Evolutionary conservation across 2,888 invertebrate species (phyloP).

Genomic region (Neocrepidodera transversa): DNA sequence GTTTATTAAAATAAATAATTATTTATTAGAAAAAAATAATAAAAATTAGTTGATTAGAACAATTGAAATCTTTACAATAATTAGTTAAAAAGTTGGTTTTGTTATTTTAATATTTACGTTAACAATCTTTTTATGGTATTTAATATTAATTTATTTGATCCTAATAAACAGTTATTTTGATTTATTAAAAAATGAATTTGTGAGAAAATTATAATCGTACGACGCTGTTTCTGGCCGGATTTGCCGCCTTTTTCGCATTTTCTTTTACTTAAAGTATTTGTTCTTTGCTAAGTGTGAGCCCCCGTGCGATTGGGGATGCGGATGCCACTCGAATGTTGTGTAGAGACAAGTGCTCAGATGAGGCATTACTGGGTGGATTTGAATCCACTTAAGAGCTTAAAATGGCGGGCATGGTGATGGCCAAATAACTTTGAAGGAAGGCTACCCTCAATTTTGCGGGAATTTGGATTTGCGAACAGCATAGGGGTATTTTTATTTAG

Average conservation of each 20-base stretch:
- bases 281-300: conserved; percentile 29
- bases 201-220: no score
- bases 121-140: no score
- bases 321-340: neutral
- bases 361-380: conserved; percentile 51
- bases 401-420: conserved; percentile 42
- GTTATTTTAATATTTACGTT: no score
- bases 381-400: conserved; percentile 60
- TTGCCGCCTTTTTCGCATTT: conserved; percentile 40
- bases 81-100: no score
- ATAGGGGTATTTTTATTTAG: conserved; percentile 6
- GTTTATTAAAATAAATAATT: no score
- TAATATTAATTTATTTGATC: no score
- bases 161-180: no score
- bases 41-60: no score
- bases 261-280: conserved; percentile 42
- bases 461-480: conserved; percentile 1
- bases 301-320: conserved; percentile 1
- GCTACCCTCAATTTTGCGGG: neutral
- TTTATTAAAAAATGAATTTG: no score
- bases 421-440: conserved; percentile 1
- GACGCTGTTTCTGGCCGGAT: conserved; percentile 36
- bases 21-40: no score
- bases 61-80: no score
- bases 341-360: conserved; percentile 42